These are phyloP conservation scores for Thereva unica DNA, from an alignment of 2,888 invertebrate genomes.

Conservation along the genomic window DNA sequence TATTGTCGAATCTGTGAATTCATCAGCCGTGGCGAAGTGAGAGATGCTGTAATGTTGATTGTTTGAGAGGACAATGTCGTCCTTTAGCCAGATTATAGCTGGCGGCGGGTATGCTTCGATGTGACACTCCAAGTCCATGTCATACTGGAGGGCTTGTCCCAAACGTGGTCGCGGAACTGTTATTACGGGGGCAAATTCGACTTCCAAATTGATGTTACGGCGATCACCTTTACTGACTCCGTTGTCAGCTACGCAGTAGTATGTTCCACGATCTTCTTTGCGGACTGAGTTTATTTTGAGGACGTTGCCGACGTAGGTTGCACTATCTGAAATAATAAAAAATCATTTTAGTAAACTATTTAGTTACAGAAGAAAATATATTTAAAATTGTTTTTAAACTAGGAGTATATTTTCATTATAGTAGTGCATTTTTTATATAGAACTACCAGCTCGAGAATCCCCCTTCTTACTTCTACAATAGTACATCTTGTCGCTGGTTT, in stretches of 20 bases:
- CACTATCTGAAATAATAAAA: conserved; percentile 52
- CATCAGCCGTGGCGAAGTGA: conserved; percentile 89
- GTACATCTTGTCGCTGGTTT: too few species aligned
- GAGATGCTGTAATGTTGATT: conserved; percentile 92
- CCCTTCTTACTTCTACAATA: too few species aligned
- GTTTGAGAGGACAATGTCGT: conserved; percentile 77
- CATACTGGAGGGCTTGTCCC: conserved; percentile 86
- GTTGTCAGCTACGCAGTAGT: conserved; percentile 91
- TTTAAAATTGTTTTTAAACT: too few species aligned
- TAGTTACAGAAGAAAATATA: neutral
- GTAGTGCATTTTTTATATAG: too few species aligned
- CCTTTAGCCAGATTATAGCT: conserved; percentile 89
- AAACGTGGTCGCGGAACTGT: conserved; percentile 80
- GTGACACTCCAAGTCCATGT: conserved; percentile 93
- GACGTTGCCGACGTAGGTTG: conserved; percentile 72
- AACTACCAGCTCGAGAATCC: too few species aligned
- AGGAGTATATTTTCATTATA: too few species aligned
- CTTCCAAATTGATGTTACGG: conserved; percentile 86
- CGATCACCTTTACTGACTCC: conserved; percentile 84
- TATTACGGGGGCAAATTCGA: conserved; percentile 87
- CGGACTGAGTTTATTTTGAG: conserved; percentile 76
- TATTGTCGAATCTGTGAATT: conserved; percentile 87
- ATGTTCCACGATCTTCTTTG: conserved; percentile 90
- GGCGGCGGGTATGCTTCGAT: conserved; percentile 94
- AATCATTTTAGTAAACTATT: conserved; percentile 8